Percentiles rank a stretch among this genome's conserved stretches.
Evolutionary conservation across 2,797 vertebrate species (phyloP).

Genomic region (Parauchenoglanis ngamensis): DNA sequence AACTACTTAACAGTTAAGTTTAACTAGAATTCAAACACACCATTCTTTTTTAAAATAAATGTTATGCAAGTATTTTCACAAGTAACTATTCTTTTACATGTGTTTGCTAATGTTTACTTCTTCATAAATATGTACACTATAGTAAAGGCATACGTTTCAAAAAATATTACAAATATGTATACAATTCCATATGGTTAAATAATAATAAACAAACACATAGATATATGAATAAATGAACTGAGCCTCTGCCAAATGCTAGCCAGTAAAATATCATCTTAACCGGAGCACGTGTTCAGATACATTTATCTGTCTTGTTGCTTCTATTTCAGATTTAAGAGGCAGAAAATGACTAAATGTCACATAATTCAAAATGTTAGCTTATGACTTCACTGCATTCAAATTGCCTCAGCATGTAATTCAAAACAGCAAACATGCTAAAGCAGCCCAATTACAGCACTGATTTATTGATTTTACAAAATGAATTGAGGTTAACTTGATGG

Average conservation of each 20-base stretch:
- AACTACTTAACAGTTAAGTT: neutral
- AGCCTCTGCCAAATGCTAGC: conserved; percentile 19
- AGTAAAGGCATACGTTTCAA: neutral
- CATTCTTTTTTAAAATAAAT: neutral
- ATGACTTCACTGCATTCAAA: conserved; percentile 78
- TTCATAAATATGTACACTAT: too few relatives aligned
- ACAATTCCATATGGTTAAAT: neutral
- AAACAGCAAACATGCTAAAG: conserved; percentile 73
- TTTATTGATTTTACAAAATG: conserved; percentile 81
- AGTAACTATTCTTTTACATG: neutral
- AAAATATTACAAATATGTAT: neutral
- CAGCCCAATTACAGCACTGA: conserved; percentile 80
- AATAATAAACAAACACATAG: neutral
- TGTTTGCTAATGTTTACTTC: neutral
- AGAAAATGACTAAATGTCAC: conserved; percentile 73
- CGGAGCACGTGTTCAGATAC: conserved; percentile 65
- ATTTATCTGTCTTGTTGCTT: conserved; percentile 73
- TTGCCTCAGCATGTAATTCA: conserved; percentile 73
- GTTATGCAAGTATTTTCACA: neutral
- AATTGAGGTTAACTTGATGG: conserved; percentile 81
- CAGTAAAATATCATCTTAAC: conserved; percentile 51
- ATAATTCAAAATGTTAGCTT: conserved; percentile 80
- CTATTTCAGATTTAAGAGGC: conserved; percentile 75
- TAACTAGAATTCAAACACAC: neutral
- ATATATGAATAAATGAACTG: conserved; percentile 5